Percentiles rank a stretch among this genome's conserved stretches.
These are phyloP conservation scores for Drosophila funebris DNA, from an alignment of 1,140 invertebrate genomes.

Conservation along the genomic window DNA sequence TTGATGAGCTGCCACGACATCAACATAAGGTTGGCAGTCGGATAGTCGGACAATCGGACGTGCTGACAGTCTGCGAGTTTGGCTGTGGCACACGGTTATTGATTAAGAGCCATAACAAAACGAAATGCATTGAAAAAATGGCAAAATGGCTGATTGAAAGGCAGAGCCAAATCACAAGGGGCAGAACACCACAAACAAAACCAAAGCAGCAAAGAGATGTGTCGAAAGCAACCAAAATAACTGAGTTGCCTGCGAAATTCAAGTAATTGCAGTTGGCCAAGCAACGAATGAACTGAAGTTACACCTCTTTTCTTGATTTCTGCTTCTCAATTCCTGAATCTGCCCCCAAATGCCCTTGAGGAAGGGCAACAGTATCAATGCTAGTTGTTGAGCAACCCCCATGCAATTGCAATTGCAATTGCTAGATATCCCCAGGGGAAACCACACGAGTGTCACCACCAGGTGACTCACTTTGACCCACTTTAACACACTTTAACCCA, in stretches of 20 bases:
- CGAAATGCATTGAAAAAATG: slow-evolving; percentile 48
- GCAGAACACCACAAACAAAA: not conserved
- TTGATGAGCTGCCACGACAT: slow-evolving; percentile 72
- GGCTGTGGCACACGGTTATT: slow-evolving; percentile 61
- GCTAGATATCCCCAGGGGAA: not conserved
- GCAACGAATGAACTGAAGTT: slow-evolving; percentile 28
- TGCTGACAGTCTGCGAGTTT: not conserved
- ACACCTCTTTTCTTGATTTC: slow-evolving; percentile 1
- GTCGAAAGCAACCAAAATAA: slow-evolving; percentile 41
- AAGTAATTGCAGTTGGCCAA: slow-evolving; percentile 66
- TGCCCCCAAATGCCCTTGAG: slow-evolving; percentile 51
- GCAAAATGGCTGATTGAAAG: slow-evolving; percentile 75
- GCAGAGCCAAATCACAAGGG: slow-evolving; percentile 26
- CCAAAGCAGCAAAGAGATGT: slow-evolving; percentile 11
- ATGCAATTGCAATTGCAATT: not conserved
- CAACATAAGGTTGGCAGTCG: slow-evolving; percentile 28
- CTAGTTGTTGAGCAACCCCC: not conserved
- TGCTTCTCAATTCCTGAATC: slow-evolving; percentile 8
- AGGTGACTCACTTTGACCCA: slow-evolving; percentile 1
- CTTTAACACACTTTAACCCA: slow-evolving; percentile 5
- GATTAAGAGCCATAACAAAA: slow-evolving; percentile 76
- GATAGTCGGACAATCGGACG: not conserved
- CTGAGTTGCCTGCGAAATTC: slow-evolving; percentile 58
- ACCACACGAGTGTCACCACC: not conserved
- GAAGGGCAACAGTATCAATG: slow-evolving; percentile 44